Base-by-base conservation (phyloP, 1,140 invertebrate species). In the Carcinoscorpius rotundicauda region DNA sequence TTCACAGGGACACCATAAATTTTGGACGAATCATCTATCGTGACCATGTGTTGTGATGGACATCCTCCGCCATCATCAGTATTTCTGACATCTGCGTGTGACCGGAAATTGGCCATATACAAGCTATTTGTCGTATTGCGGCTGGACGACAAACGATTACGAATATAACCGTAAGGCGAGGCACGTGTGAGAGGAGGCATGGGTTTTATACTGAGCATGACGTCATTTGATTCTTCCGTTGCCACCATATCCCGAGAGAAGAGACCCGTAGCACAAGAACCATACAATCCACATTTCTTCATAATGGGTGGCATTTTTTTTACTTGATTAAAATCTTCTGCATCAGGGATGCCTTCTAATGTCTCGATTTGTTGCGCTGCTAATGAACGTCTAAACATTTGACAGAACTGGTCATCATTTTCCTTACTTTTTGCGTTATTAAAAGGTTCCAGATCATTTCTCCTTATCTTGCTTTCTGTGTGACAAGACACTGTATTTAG, bases 121-220 rank as follows among this genome's bases (percentile, higher is more conserved):
- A 71, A 65, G n/a, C 69, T 68, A 9, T 66, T 61, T 8, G 69
- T 63, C 3, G 68, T 64, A 51, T 58, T 10, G n/a, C 64, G 51
- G 0, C 60, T 52, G 5, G 68, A 61, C 6, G 69, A 71, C 58
- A 70, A 62, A 10, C 65, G 67, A 8, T 67, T 71, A 6, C 75
- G 67, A 61, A 76, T 88, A 72, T 92, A 92, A 48, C 87, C 89
- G 67, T 77, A 78, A 49, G 76, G 74, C 0, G 75, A 75, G 52
- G 74, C 71, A 64, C 88, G 77, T 10, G 93, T 78, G 55, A 97
- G 78, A 0, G 92, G 91, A 68, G 89, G 84, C 92, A 97, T 95
- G 0, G 93, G 92, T 75, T 93, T 85, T 10, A 93, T 86, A 71
- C 86, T 86, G 76, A 89, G 85, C 70, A 88, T 80, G 0, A 86